Evolutionary conservation across 64 coral and sea anemone species (phyloP).

Genomic region (Stichodactyla helianthus): DNA sequence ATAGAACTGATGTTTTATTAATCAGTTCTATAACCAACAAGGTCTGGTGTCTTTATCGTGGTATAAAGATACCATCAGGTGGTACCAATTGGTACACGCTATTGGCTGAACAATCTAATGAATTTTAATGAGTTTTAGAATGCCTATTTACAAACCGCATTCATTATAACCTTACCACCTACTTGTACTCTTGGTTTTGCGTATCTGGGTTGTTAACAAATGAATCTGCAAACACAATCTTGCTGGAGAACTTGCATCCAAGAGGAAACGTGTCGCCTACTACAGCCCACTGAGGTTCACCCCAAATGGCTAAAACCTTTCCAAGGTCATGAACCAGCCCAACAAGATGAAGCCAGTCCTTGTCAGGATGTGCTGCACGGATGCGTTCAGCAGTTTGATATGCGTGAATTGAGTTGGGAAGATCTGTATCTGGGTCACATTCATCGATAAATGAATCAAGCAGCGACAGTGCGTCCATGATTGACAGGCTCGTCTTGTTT

Average conservation of each 20-base stretch:
- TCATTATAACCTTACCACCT: too few species aligned
- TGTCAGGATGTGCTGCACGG: conserved; percentile 55
- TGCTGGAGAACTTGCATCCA: conserved; percentile 89
- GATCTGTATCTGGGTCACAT: conserved; percentile 90
- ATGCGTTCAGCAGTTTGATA: conserved; percentile 91
- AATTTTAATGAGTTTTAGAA: too few species aligned
- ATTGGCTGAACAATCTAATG: too few species aligned
- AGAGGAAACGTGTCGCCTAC: conserved; percentile 94
- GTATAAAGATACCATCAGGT: too few species aligned
- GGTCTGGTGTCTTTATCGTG: too few species aligned
- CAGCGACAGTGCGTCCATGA: conserved; percentile 75
- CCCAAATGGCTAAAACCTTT: conserved; percentile 91
- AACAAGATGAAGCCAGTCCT: conserved; percentile 94
- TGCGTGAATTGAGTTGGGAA: conserved; percentile 93
- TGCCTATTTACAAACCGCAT: conserved; percentile 6
- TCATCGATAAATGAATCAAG: conserved; percentile 79
- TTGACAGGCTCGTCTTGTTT: conserved; percentile 50
- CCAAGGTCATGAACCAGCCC: conserved; percentile 92
- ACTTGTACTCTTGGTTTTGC: conserved; percentile 57
- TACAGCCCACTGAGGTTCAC: conserved; percentile 82
- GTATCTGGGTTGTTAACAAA: conserved; percentile 78
- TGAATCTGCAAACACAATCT: conserved; percentile 87
- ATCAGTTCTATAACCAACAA: too few species aligned
- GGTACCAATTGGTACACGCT: too few species aligned
- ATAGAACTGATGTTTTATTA: too few species aligned